Conservation (phyloP, 2,113 vertebrate genomes). For the Felis chaus region DNA sequence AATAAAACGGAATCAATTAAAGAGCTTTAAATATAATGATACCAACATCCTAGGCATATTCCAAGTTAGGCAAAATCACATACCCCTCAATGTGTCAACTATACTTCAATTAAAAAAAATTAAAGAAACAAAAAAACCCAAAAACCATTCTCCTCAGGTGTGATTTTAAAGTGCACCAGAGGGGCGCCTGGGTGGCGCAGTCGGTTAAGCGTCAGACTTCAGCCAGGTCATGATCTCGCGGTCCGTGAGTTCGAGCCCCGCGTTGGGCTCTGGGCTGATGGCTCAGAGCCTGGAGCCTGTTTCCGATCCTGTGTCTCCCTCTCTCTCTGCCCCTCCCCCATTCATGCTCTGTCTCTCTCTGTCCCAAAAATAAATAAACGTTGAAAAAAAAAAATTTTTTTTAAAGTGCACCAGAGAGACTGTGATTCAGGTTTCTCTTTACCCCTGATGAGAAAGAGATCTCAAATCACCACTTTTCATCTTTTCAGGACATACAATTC, state of each 20-base stretch:
- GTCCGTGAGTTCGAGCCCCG: too few species aligned
- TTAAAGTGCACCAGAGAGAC: neutral
- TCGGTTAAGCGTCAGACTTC: too few species aligned
- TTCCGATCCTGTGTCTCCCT: too few species aligned
- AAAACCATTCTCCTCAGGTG: neutral
- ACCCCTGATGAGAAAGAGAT: neutral
- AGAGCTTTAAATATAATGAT: neutral
- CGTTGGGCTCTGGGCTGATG: too few species aligned
- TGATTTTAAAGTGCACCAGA: neutral
- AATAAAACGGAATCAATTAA: neutral
- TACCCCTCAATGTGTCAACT: neutral
- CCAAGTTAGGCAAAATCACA: neutral
- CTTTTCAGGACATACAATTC: neutral
- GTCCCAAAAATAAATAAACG: too few species aligned
- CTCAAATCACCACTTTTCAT: neutral
- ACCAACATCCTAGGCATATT: neutral
- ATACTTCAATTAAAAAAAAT: neutral
- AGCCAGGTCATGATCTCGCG: too few species aligned
- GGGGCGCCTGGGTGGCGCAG: too few species aligned
- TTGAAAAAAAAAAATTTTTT: too few species aligned
- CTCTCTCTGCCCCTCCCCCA: too few species aligned
- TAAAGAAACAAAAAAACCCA: neutral
- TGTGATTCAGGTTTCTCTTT: neutral
- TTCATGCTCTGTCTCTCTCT: too few species aligned
- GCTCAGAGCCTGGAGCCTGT: too few species aligned